A percentile compares a stretch with the other conserved stretches of the same genome.
phyloP scores from a whole-genome alignment of 2,113 vertebrate genomes.

The Heloderma charlesbogerti region DNA sequence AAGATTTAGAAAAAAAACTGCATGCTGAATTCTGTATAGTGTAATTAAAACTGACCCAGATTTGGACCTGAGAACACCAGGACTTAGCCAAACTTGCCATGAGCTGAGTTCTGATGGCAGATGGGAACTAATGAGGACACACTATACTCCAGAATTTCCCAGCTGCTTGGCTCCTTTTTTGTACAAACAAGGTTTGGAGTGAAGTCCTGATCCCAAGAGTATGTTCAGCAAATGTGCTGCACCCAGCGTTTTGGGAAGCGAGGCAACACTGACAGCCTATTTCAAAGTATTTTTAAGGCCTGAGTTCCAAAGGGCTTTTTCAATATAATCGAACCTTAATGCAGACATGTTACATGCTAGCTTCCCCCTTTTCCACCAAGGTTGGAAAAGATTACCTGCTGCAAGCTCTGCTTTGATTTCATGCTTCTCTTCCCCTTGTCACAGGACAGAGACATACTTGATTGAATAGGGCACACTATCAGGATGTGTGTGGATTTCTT shows the following conservation, averaged over 20 bases:
- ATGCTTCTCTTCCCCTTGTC: background rate
- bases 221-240: constrained; percentile 79
- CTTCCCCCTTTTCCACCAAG: constrained; percentile 40
- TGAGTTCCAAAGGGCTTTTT: constrained; percentile 62
- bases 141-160: constrained; percentile 85
- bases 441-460: constrained; percentile 39
- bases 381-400: constrained; percentile 16
- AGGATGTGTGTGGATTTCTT: constrained; percentile 42
- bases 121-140: constrained; percentile 86
- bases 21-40: constrained; percentile 83
- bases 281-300: constrained; percentile 65
- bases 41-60: constrained; percentile 88
- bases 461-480: constrained; percentile 37
- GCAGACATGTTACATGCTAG: background rate
- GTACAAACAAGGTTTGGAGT: constrained; percentile 85
- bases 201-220: constrained; percentile 82
- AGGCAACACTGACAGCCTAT: constrained; percentile 66
- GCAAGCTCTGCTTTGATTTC: background rate
- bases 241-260: constrained; percentile 77
- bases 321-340: background rate
- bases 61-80: constrained; percentile 84
- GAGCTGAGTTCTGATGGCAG: constrained; percentile 86
- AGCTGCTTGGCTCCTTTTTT: constrained; percentile 85
- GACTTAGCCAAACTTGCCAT: constrained; percentile 86
- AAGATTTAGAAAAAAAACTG: constrained; percentile 78